These are phyloP conservation scores for Aleadryas rufinucha DNA, from an alignment of 2,113 vertebrate species.

Conservation along the genomic window DNA sequence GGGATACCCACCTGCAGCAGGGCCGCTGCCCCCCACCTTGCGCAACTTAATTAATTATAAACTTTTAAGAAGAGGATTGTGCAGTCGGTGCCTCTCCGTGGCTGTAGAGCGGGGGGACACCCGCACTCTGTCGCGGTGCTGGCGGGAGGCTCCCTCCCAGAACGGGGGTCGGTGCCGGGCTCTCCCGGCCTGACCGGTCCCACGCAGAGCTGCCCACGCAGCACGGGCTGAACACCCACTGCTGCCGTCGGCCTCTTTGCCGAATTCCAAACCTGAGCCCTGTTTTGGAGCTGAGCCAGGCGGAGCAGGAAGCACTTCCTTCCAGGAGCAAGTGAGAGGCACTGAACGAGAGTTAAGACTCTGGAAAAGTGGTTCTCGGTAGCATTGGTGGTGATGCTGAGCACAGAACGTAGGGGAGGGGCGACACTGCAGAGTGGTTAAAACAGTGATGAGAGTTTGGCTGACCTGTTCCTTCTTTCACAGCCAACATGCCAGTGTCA, in stretches of 20 bases:
- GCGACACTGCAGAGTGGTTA: fast-evolving
- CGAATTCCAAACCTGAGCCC: background rate
- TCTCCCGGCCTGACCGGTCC: background rate
- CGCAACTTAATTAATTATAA: background rate
- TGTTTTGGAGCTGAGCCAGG: background rate
- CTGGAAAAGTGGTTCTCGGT: background rate
- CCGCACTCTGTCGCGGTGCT: background rate
- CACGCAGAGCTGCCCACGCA: background rate
- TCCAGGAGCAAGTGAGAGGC: background rate
- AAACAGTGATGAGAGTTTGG: fast-evolving
- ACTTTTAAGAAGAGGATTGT: background rate
- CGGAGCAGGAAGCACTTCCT: background rate
- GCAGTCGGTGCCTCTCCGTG: background rate
- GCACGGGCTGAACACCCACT: background rate
- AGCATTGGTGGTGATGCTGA: fast-evolving
- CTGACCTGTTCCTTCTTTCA: background rate
- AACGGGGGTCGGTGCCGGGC: background rate
- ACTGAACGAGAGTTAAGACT: background rate
- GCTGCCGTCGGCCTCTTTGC: background rate
- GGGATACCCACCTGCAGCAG: background rate
- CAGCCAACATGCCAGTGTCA: slow-evolving; percentile 85
- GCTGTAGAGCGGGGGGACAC: background rate
- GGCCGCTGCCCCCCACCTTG: background rate
- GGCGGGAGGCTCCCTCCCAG: background rate
- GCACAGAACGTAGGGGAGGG: background rate